These are phyloP conservation scores for Eleginops maclovinus DNA, from an alignment of 2,113 vertebrate genomes.

Conservation along the genomic window DNA sequence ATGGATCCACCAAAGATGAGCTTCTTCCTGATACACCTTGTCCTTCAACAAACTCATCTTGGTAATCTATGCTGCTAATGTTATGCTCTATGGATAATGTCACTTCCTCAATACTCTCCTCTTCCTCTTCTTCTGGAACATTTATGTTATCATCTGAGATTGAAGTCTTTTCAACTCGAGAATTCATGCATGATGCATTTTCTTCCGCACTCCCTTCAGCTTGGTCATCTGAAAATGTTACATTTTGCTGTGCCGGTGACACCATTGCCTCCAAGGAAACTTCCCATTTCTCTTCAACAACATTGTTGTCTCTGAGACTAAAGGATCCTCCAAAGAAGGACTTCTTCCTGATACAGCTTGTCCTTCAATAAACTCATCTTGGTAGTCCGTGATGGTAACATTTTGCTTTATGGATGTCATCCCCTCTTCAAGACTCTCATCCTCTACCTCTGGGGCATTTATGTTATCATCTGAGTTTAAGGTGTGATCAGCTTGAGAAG, in stretches of 20 bases:
- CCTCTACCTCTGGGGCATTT: constrained; percentile 3
- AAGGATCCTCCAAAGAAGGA: neutral
- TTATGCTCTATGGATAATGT: neutral
- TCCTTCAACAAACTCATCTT: neutral
- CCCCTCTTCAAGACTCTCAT: neutral
- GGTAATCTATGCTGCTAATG: neutral
- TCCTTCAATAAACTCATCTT: neutral
- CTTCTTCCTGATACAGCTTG: neutral
- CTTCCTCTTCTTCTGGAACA: neutral
- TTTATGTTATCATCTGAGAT: neutral
- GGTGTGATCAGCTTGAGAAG: neutral
- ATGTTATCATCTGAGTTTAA: neutral
- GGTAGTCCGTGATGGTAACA: neutral
- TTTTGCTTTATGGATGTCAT: neutral
- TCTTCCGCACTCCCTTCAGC: neutral
- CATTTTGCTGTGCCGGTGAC: neutral
- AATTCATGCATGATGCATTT: neutral
- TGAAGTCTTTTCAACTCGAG: neutral
- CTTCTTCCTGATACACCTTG: too few species aligned
- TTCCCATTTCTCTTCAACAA: neutral
- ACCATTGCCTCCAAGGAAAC: neutral
- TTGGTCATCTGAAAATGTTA: neutral
- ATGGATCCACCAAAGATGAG: too few species aligned
- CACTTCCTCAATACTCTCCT: too few species aligned
- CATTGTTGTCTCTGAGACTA: neutral